Conservation (phyloP, 2,113 vertebrate genomes). For the Rhipidura dahli region DNA sequence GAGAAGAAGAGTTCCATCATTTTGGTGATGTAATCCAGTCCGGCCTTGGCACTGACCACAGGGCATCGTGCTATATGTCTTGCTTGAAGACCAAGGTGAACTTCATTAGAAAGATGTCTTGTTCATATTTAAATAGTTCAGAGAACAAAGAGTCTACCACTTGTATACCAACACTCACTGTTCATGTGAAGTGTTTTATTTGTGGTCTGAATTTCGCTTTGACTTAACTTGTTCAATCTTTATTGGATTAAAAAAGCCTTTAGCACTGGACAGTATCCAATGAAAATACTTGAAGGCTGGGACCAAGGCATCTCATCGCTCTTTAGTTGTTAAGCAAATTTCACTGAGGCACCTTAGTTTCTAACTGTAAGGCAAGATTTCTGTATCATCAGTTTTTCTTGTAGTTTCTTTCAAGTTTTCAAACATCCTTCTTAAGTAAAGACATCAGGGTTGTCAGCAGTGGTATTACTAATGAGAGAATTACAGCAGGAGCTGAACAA, state of each 20-base stretch:
- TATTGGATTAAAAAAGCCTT: conserved; percentile 20
- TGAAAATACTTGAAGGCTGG: not conserved
- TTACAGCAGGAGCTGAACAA: not conserved
- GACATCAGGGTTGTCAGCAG: not conserved
- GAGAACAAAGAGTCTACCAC: conserved; percentile 8
- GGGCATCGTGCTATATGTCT: not conserved
- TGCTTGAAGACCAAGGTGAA: not conserved
- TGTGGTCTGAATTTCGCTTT: conserved; percentile 39
- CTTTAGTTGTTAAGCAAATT: not conserved
- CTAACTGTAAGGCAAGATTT: not conserved
- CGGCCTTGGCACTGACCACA: not conserved
- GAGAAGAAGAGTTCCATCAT: not conserved
- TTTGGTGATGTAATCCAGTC: not conserved
- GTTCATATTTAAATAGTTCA: not conserved
- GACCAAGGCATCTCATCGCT: conserved; percentile 10
- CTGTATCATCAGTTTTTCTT: conserved; percentile 11
- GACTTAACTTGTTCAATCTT: conserved; percentile 6
- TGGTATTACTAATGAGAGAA: not conserved
- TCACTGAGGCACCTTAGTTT: not conserved
- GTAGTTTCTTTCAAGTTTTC: conserved; percentile 26
- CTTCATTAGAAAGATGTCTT: not conserved
- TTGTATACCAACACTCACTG: not conserved
- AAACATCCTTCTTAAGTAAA: not conserved
- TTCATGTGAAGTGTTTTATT: conserved; percentile 15
- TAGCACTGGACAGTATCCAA: conserved; percentile 12